phyloP scores from a whole-genome alignment of 2,113 vertebrate species.

The Phoenicopterus ruber region DNA sequence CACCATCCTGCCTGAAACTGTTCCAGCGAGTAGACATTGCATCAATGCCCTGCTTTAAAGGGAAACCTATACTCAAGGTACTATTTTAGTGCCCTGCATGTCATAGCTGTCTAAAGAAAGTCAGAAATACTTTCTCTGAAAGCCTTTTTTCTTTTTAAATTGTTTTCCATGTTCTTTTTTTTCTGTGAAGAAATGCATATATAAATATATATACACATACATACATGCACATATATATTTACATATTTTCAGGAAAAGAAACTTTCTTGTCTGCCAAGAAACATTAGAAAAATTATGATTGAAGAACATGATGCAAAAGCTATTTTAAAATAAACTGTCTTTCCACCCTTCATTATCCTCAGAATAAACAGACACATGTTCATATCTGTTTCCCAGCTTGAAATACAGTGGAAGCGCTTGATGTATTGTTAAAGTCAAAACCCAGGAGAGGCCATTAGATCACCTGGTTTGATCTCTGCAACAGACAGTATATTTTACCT shows the following conservation, averaged over 20 bases:
- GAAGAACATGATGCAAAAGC: background rate
- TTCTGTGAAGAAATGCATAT: background rate
- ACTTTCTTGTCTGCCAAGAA: background rate
- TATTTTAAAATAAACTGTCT: background rate
- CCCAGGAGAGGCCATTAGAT: background rate
- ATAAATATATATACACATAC: background rate
- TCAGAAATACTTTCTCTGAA: background rate
- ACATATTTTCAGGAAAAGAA: background rate
- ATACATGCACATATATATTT: rapidly evolving
- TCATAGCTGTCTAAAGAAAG: background rate
- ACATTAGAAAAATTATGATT: background rate
- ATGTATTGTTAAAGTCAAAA: background rate
- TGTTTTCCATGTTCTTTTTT: background rate
- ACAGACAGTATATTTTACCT: background rate
- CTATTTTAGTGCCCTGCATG: background rate
- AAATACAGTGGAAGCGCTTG: background rate
- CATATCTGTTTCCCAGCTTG: background rate
- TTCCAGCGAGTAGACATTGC: background rate
- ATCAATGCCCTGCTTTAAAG: background rate
- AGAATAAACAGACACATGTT: background rate
- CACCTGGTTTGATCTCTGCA: background rate
- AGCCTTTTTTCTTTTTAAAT: background rate
- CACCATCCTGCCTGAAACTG: background rate
- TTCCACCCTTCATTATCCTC: background rate
- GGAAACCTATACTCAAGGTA: background rate